Evolutionary conservation across 2,888 invertebrate species (phyloP).

Genomic region (Plusia festucae): DNA sequence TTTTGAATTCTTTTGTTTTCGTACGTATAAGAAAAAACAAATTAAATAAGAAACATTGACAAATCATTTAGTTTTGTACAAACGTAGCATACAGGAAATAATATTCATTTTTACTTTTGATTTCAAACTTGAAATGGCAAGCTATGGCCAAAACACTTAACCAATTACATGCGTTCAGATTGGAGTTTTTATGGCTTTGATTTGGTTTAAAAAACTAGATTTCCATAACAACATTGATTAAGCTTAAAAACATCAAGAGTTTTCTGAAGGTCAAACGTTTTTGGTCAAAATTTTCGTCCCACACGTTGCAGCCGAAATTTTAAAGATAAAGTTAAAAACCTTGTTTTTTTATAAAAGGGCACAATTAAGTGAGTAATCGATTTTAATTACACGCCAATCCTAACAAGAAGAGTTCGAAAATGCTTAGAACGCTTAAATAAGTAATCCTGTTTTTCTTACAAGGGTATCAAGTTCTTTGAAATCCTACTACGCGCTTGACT

Average conservation of each 20-base stretch:
- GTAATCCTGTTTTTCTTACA: conserved; percentile 61
- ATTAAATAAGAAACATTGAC: too few species aligned
- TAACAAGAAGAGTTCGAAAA: conserved; percentile 18
- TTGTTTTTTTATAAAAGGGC: conserved; percentile 19
- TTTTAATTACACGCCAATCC: conserved; percentile 34
- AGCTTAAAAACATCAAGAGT: conserved; percentile 19
- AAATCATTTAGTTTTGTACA: too few species aligned
- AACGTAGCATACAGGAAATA: not conserved
- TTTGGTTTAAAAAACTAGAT: not conserved
- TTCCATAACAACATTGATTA: not conserved
- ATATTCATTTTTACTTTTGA: not conserved
- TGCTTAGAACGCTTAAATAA: conserved; percentile 37
- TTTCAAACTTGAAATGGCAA: not conserved
- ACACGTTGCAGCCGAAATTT: conserved; percentile 33
- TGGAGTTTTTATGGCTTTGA: conserved; percentile 8
- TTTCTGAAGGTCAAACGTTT: conserved; percentile 25
- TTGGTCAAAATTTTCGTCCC: conserved; percentile 20
- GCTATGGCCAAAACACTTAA: conserved; percentile 8
- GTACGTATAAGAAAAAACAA: too few species aligned
- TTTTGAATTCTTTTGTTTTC: too few species aligned
- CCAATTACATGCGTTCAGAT: not conserved
- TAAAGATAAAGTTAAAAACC: conserved; percentile 24
- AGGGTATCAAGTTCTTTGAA: conserved; percentile 61
- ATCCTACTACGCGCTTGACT: conserved; percentile 65
- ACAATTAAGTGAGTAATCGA: conserved; percentile 30